phyloP scores from a whole-genome alignment of 2,797 vertebrate species.

The Aselliscus stoliczkanus region DNA sequence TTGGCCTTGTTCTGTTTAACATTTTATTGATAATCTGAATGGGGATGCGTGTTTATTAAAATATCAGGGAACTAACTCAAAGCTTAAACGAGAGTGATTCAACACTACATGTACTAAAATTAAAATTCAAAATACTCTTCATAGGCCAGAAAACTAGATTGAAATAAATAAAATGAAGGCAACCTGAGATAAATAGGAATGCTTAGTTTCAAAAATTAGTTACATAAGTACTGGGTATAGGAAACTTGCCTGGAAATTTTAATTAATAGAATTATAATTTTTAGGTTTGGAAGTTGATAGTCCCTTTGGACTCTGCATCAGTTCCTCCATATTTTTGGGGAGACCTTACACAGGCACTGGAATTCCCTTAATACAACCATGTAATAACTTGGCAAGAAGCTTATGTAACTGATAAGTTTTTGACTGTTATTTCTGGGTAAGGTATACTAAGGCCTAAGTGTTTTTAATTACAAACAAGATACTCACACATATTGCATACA shows the following conservation, averaged over 20 bases:
- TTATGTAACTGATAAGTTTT: background rate
- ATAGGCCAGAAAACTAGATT: background rate
- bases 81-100: background rate
- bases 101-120: background rate
- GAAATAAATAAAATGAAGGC: background rate
- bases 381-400: background rate
- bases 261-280: conserved; percentile 9
- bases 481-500: background rate
- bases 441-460: background rate
- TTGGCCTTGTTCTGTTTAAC: background rate
- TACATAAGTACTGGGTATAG: background rate
- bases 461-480: background rate
- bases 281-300: background rate
- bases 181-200: background rate
- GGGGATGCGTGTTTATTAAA: background rate
- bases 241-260: conserved; percentile 12
- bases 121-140: conserved; percentile 11
- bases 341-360: background rate
- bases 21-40: background rate
- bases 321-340: background rate
- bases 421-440: background rate
- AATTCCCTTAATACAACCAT: background rate
- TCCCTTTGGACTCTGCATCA: background rate
- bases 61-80: background rate
- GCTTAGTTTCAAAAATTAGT: conserved; percentile 39